A percentile compares a stretch with the other conserved stretches of the same genome.
Conservation (phyloP, 2,797 vertebrate genomes). For the Aulostomus chinensis region DNA sequence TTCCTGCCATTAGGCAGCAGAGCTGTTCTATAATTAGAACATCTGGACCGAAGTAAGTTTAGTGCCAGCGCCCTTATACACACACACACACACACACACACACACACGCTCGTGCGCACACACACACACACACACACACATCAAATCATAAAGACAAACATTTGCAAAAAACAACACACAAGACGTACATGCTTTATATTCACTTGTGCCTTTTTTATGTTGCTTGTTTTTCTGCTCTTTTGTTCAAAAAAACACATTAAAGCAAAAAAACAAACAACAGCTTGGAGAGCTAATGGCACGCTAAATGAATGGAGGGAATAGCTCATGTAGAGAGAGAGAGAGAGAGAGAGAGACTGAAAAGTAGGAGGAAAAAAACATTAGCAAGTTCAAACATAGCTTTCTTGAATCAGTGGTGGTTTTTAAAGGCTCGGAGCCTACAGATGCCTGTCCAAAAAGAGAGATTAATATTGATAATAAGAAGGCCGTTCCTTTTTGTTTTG, state of each 20-base stretch:
- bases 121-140: neutral
- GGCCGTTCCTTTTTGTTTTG: slow-evolving; percentile 56
- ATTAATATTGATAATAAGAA: slow-evolving; percentile 75
- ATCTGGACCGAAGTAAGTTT: slow-evolving; percentile 69
- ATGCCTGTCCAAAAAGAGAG: slow-evolving; percentile 71
- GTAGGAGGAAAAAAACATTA: slow-evolving; percentile 53
- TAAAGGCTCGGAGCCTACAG: slow-evolving; percentile 61
- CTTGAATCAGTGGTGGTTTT: slow-evolving; percentile 59
- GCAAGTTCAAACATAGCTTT: slow-evolving; percentile 75
- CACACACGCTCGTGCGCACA: slow-evolving; percentile 1
- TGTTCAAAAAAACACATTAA: slow-evolving; percentile 60
- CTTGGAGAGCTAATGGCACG: slow-evolving; percentile 71
- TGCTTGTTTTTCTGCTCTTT: slow-evolving; percentile 33
- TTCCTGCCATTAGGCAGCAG: slow-evolving; percentile 71
- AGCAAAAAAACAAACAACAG: slow-evolving; percentile 73
- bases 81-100: slow-evolving; percentile 11
- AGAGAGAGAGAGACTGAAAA: slow-evolving; percentile 15
- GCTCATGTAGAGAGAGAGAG: slow-evolving; percentile 40
- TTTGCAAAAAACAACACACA: neutral
- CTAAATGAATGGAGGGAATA: slow-evolving; percentile 63
- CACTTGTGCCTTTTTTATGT: slow-evolving; percentile 19
- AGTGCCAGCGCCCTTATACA: slow-evolving; percentile 40
- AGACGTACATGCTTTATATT: slow-evolving; percentile 28
- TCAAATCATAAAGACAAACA: neutral
- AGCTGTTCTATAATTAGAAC: slow-evolving; percentile 72